phyloP scores from a whole-genome alignment of 2,888 invertebrate genomes.

The Melanostoma scalare region DNA sequence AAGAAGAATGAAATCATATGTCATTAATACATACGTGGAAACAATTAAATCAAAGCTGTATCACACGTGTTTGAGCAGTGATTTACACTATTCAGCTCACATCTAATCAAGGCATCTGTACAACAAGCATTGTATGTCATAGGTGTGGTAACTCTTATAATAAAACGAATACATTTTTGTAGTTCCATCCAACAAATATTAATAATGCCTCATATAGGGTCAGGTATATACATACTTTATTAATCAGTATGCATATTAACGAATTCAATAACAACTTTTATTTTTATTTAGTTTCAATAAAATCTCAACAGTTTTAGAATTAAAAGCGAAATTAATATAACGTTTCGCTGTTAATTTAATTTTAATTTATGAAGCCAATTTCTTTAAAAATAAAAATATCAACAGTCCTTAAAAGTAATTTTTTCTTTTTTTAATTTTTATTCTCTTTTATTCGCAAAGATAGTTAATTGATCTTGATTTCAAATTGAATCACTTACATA shows the following conservation, averaged over 20 bases:
- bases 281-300: background rate
- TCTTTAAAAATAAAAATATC: too few species aligned
- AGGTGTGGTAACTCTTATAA: background rate
- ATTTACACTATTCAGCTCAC: slow-evolving; percentile 16
- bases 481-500: slow-evolving; percentile 8
- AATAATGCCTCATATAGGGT: too few species aligned
- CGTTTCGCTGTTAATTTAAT: background rate
- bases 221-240: too few species aligned
- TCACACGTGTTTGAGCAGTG: slow-evolving; percentile 36
- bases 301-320: slow-evolving; percentile 1
- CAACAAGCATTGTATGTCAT: slow-evolving; percentile 2
- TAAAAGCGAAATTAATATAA: background rate
- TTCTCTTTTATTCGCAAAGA: background rate
- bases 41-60: background rate
- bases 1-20: slow-evolving; percentile 24
- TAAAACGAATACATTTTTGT: background rate
- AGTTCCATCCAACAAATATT: slow-evolving; percentile 20
- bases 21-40: too few species aligned
- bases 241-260: too few species aligned
- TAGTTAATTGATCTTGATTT: slow-evolving; percentile 42
- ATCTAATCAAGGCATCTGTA: slow-evolving; percentile 25
- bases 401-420: too few species aligned
- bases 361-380: background rate
- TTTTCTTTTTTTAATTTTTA: background rate
- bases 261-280: too few species aligned